A percentile compares a stretch with the other conserved stretches of the same genome.
These are phyloP conservation scores for Nyleta sp. DNA, from an alignment of 2,888 invertebrate genomes.

Conservation along the genomic window DNA sequence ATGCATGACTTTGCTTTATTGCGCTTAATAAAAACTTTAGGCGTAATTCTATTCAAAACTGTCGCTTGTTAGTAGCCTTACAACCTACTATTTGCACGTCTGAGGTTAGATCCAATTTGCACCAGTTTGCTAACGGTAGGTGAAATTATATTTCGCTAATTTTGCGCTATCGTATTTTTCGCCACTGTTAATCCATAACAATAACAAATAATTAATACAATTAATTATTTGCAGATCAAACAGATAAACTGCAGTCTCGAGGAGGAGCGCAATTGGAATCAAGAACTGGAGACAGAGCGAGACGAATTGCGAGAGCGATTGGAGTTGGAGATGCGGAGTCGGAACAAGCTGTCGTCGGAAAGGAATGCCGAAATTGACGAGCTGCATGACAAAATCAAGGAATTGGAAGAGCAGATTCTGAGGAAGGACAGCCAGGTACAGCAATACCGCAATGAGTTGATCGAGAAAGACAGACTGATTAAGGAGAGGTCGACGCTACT, in stretches of 20 bases:
- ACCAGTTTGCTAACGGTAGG: too few relatives aligned
- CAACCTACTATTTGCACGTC: too few relatives aligned
- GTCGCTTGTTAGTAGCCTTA: too few relatives aligned
- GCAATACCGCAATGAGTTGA: constrained; percentile 75
- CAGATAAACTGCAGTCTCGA: constrained; percentile 76
- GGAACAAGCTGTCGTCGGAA: constrained; percentile 72
- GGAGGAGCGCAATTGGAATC: constrained; percentile 78
- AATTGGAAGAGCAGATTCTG: constrained; percentile 76
- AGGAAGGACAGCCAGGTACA: constrained; percentile 78
- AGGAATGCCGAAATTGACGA: constrained; percentile 73
- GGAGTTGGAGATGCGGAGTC: constrained; percentile 72
- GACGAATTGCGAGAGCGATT: constrained; percentile 76
- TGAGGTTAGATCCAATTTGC: too few relatives aligned
- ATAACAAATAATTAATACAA: background rate
- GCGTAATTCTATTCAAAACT: too few relatives aligned
- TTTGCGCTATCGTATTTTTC: too few relatives aligned
- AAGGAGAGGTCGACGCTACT: constrained; percentile 74
- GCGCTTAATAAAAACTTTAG: too few relatives aligned
- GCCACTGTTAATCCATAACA: too few relatives aligned
- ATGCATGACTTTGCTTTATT: too few relatives aligned
- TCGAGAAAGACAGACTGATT: constrained; percentile 75
- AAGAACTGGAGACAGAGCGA: constrained; percentile 77
- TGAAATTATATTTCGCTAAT: too few relatives aligned
- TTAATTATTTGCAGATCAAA: constrained; percentile 71
- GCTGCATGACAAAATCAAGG: constrained; percentile 73